Evolutionary conservation across 2,888 invertebrate species (phyloP).

Genomic region (Machimus atricapillus): DNA sequence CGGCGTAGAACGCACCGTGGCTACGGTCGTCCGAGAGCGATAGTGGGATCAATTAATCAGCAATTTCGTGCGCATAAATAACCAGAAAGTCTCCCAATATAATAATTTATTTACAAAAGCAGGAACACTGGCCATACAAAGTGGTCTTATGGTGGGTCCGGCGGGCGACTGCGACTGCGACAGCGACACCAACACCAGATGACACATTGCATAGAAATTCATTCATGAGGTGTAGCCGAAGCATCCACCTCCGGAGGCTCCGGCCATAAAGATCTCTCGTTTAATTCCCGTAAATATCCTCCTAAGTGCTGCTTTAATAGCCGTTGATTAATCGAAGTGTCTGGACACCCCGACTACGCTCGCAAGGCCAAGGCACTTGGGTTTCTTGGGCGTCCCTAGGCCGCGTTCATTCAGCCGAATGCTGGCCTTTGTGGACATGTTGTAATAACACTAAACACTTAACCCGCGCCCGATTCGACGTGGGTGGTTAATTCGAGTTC

Average conservation of each 20-base stretch:
- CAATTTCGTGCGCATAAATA: constrained; percentile 47
- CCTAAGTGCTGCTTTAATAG: constrained; percentile 59
- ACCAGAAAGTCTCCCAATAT: constrained; percentile 28
- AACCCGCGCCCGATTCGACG: constrained; percentile 45
- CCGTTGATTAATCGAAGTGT: constrained; percentile 60
- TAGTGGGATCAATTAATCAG: constrained; percentile 45
- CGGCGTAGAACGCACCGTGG: not conserved
- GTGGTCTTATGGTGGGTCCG: constrained; percentile 26
- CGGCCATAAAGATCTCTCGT: constrained; percentile 51
- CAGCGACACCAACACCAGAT: constrained; percentile 30
- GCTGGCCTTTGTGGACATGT: constrained; percentile 41
- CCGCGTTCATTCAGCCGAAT: not conserved
- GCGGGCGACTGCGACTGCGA: not conserved
- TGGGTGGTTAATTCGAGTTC: constrained; percentile 45
- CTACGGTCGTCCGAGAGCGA: not conserved
- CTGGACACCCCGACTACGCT: constrained; percentile 50
- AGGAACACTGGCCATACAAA: constrained; percentile 6
- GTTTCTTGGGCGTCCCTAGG: not conserved
- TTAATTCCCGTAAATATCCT: constrained; percentile 59
- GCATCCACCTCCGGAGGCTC: constrained; percentile 23
- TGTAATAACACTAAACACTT: constrained; percentile 44
- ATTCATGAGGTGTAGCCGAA: constrained; percentile 33
- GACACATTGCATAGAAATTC: constrained; percentile 39
- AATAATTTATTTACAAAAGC: constrained; percentile 39
- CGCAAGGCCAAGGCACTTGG: constrained; percentile 40